A percentile compares a stretch with the other conserved stretches of the same genome.
Conservation (phyloP, 2,113 vertebrate genomes). For the Rhadina sibilatrix region DNA sequence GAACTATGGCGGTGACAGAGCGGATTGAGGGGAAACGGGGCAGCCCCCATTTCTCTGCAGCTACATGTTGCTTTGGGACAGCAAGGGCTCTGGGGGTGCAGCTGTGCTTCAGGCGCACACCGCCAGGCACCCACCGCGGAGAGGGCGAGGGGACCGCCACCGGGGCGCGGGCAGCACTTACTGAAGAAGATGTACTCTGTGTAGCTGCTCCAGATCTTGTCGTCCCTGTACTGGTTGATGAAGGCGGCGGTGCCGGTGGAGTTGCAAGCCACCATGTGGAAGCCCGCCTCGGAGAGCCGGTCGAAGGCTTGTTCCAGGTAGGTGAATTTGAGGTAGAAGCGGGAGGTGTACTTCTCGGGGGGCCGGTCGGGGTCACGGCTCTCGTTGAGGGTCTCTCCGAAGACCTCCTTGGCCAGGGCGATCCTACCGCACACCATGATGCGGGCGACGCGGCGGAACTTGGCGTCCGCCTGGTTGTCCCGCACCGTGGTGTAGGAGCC, state of each 20-base stretch:
- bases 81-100: not conserved
- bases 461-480: conserved; percentile 85
- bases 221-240: conserved; percentile 85
- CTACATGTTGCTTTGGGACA: not conserved
- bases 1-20: not conserved
- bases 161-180: conserved; percentile 64
- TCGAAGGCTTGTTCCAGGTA: conserved; percentile 90
- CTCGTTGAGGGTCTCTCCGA: conserved; percentile 86
- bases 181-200: conserved; percentile 91
- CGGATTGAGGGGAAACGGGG: not conserved
- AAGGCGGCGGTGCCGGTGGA: conserved; percentile 88
- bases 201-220: conserved; percentile 91
- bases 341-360: conserved; percentile 88
- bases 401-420: conserved; percentile 87
- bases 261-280: conserved; percentile 96
- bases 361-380: conserved; percentile 87
- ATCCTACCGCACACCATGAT: conserved; percentile 89
- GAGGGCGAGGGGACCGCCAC: not conserved
- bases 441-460: conserved; percentile 85
- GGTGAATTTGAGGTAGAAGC: conserved; percentile 91
- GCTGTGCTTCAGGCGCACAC: not conserved
- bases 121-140: not conserved
- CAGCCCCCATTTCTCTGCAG: not conserved
- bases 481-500: conserved; percentile 84
- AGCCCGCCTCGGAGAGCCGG: conserved; percentile 84